Percentiles rank a stretch among this genome's conserved stretches.
phyloP scores from a whole-genome alignment of 2,113 vertebrate genomes.

The Syngnathus typhle region DNA sequence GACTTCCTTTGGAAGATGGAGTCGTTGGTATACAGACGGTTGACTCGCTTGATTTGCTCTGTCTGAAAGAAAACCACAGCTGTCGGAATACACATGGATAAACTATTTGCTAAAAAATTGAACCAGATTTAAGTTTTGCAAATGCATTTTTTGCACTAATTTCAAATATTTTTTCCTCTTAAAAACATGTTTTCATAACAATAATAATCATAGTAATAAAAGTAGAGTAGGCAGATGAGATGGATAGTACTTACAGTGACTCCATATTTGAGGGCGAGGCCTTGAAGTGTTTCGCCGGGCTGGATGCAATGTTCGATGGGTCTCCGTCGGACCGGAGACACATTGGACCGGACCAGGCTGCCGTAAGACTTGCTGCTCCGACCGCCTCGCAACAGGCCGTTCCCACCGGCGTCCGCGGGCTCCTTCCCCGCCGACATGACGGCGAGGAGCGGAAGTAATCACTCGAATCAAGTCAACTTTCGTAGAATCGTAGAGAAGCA shows the following conservation, averaged over 20 bases:
- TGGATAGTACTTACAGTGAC: conserved; percentile 63
- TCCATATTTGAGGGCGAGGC: conserved; percentile 85
- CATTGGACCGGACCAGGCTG: conserved; percentile 72
- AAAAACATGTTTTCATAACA: too few relatives aligned
- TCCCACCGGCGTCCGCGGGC: conserved; percentile 12
- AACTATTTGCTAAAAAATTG: neutral
- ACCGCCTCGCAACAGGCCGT: conserved; percentile 30
- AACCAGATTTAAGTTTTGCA: too few relatives aligned
- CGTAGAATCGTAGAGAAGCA: neutral
- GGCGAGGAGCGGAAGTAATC: neutral
- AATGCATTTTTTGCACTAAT: too few relatives aligned
- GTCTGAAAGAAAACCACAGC: conserved; percentile 68
- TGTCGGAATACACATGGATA: neutral
- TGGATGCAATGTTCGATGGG: conserved; percentile 74
- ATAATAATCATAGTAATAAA: too few relatives aligned
- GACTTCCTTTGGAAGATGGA: conserved; percentile 86
- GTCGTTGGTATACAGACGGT: conserved; percentile 89
- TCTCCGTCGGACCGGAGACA: conserved; percentile 68
- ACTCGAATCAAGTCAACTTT: neutral
- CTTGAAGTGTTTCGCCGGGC: conserved; percentile 82
- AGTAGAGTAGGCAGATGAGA: neutral
- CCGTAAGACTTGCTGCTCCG: conserved; percentile 77
- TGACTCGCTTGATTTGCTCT: conserved; percentile 89
- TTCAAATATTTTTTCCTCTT: too few relatives aligned
- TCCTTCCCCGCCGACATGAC: conserved; percentile 53